Conservation (phyloP, 2,797 vertebrate species). For the Microctenopoma lineatum region DNA sequence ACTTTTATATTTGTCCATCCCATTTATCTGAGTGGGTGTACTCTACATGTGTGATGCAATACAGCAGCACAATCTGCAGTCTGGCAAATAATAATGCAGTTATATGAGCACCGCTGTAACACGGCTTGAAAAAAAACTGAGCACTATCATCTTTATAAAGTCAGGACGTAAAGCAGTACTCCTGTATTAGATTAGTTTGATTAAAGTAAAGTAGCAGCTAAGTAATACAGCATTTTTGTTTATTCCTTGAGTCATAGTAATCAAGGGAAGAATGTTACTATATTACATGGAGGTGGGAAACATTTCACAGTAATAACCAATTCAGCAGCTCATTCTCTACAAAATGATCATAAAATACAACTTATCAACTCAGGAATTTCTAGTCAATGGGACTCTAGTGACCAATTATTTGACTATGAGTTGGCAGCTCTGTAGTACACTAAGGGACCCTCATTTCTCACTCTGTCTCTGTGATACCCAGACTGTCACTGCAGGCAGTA, state of each 20-base stretch:
- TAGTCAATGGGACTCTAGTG: constrained; percentile 5
- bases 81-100: neutral
- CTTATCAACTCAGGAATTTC: neutral
- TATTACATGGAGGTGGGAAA: constrained; percentile 6
- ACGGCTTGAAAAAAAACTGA: neutral
- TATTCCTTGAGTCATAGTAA: neutral
- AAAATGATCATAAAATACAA: constrained; percentile 5
- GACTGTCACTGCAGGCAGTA: constrained; percentile 88
- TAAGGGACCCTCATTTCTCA: constrained; percentile 8
- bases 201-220: neutral
- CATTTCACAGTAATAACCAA: neutral
- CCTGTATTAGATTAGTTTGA: neutral
- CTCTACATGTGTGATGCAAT: neutral
- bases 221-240: no score
- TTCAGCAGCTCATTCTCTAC: constrained; percentile 1
- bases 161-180: neutral
- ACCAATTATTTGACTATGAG: constrained; percentile 6
- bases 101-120: neutral
- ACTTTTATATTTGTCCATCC: neutral
- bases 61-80: neutral
- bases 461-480: constrained; percentile 55
- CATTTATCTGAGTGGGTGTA: no score
- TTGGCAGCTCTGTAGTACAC: neutral
- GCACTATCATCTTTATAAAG: neutral
- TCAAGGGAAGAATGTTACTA: constrained; percentile 1